Base-by-base conservation (phyloP, 2,797 vertebrate genomes). In the Ciconia nigra region DNA sequence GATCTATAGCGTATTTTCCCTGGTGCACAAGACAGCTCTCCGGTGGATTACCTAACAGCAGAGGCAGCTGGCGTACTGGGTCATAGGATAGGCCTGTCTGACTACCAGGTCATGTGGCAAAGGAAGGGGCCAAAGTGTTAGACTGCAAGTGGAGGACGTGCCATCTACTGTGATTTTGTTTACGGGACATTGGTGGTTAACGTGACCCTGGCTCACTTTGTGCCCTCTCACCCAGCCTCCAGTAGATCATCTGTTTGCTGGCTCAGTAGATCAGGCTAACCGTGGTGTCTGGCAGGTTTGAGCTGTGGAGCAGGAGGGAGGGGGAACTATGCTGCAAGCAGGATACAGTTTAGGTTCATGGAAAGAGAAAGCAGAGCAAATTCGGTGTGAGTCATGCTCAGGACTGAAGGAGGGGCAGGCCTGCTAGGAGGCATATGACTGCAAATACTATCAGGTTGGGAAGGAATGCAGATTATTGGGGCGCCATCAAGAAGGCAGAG, bases 91-190 rank as follows among this genome's bases (percentile, higher is more conserved):
- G 71, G 89, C 41, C 79, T 39, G 46, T 55, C 86, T 89, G 55
- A 35, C 67, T 54, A 8, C 39, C 70, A 55, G 87, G 57, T 89
- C 91, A 93, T 19, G 44, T 67, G 87, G 89, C 57, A 49, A 78
- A 91, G 89, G 78, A 84, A 73, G 65, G 59, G 91, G 91, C n/a
- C 96, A 95, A 96, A 96, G 91, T 80, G 44, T 93, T 83, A 77
- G 51, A 73, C 66, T 95, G 90, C 93, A 94, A 28, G 31, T 24
- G 63, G 83, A 81, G 57, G 37, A 42, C 15, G 13, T 54, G 49
- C 52, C 3, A 2, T 49, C 74, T 59, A 4, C 89, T 7, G n/a
- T 18, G 58, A 77, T n/a, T 49, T 47, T 71, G 67, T 93, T 89
- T 90, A 66, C 76, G 54, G 80, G 83, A 39, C 44, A 14, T 24